phyloP scores from a whole-genome alignment of 2,797 vertebrate species.

The Galaxias olidus region DNA sequence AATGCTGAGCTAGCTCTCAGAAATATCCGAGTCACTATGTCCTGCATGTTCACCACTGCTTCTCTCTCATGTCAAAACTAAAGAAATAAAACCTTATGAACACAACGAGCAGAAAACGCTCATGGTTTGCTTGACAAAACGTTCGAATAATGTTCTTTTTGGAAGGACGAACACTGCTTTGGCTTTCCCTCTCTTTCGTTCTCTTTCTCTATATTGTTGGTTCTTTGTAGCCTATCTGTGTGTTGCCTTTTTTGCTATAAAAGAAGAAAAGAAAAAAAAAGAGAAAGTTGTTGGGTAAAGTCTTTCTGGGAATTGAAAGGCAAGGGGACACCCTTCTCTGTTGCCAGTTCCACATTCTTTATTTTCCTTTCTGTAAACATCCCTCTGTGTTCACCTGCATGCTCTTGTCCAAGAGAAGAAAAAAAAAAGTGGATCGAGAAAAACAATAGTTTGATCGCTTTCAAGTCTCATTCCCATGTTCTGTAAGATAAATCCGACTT shows the following conservation, averaged over 20 bases:
- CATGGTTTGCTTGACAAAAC: slow-evolving; percentile 58
- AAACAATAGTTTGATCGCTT: slow-evolving; percentile 58
- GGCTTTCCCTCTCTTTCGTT: slow-evolving; percentile 66
- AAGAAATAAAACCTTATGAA: slow-evolving; percentile 53
- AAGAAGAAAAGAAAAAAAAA: slow-evolving; percentile 60
- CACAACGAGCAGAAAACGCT: slow-evolving; percentile 52
- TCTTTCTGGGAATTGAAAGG: slow-evolving; percentile 70
- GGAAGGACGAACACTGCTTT: slow-evolving; percentile 65
- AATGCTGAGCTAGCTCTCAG: slow-evolving; percentile 45
- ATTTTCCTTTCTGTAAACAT: slow-evolving; percentile 59
- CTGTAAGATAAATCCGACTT: slow-evolving; percentile 74
- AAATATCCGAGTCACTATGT: slow-evolving; percentile 56
- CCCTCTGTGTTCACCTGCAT: slow-evolving; percentile 75
- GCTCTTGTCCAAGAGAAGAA: slow-evolving; percentile 68
- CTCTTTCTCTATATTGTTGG: slow-evolving; percentile 73
- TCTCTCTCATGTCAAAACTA: slow-evolving; percentile 59
- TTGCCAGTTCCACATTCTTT: slow-evolving; percentile 63
- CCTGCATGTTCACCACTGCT: slow-evolving; percentile 74
- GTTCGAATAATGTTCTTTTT: slow-evolving; percentile 53
- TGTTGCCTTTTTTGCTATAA: slow-evolving; percentile 76
- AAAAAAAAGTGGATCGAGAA: slow-evolving; percentile 58
- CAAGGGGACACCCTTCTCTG: slow-evolving; percentile 38
- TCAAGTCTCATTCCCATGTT: slow-evolving; percentile 69
- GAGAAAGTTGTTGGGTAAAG: slow-evolving; percentile 68
- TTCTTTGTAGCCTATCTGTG: slow-evolving; percentile 79